Evolutionary conservation across 2,888 invertebrate species (phyloP), one percentile per base, ranked within the genome.

Genomic region (Apamea monoglypha): DNA sequence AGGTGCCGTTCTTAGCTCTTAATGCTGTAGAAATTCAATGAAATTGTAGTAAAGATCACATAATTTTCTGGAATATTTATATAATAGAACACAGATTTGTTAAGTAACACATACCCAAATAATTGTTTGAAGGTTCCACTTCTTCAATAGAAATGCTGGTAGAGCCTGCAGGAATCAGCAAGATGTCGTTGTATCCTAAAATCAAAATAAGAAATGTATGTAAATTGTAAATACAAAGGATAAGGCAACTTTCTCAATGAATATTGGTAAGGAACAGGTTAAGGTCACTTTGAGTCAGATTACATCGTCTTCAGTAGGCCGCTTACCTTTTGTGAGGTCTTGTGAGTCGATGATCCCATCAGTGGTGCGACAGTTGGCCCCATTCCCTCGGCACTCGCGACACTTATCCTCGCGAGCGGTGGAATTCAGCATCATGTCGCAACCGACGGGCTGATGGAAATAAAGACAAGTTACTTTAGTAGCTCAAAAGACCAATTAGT

Each of bases 391-490:
- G 93, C 99, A 99, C 90, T 98, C 98, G 64, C 99, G 97, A 93
- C 99, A 99, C 90, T 98, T 98, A 95, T 99, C 99, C 95, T 99
- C 99, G 88, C 97, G 97, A 18, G 98, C 98, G 76, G 97, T 96
- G 10, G 99, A 99, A 21, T 99, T 99, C 91, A 99, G 96, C 98
- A 99, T 98, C 97, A 98, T 98, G 95, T 99, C 99, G 94, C 99
- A 99, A 78, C 99, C 99, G 66, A 99, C 99, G 16, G 98, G 98
- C 98, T 99, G 36, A 91, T 40, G n/a, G 10, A 29, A 71, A 40
- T 6, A 70, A 70, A 4, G 1, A 50, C 12, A 14, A 25, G 3
- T 64, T n/a, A 16, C 14, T 50, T 44, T 50, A 59, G 3, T 59
- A 21, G 18, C 0, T 61, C 12, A 53, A 47, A 44, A 18, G 2